Evolutionary conservation across 2,888 invertebrate genomes (phyloP).

Genomic region (Ennomos fuscantarius): DNA sequence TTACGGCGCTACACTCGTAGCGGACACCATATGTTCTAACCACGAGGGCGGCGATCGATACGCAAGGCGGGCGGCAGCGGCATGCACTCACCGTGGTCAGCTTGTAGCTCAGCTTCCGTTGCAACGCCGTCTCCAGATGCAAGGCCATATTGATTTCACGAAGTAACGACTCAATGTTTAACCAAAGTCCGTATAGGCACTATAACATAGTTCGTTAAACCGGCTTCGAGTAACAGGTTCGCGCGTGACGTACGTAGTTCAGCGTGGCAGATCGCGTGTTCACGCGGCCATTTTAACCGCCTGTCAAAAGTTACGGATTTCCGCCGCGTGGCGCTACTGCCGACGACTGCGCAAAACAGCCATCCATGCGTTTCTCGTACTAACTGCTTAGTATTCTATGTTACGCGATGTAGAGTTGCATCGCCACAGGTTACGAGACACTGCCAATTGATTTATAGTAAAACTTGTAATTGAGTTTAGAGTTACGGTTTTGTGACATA

Average conservation of each 20-base stretch:
- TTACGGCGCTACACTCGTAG: constrained; percentile 65
- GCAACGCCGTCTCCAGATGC: constrained; percentile 81
- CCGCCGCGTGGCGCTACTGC: constrained; percentile 68
- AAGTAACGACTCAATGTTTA: constrained; percentile 53
- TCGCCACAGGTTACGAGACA: constrained; percentile 34
- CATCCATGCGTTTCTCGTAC: constrained; percentile 32
- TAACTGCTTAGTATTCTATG: constrained; percentile 19
- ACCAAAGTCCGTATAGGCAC: constrained; percentile 62
- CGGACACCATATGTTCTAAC: constrained; percentile 75
- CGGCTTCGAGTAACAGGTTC: constrained; percentile 71
- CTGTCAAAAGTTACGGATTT: constrained; percentile 72
- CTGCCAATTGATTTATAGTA: constrained; percentile 75
- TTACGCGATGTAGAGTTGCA: constrained; percentile 46
- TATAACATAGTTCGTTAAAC: constrained; percentile 71
- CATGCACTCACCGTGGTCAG: constrained; percentile 84
- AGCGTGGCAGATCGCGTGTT: constrained; percentile 80
- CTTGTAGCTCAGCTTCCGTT: constrained; percentile 83
- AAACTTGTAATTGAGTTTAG: constrained; percentile 78
- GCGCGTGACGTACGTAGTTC: constrained; percentile 72
- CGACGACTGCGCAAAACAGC: constrained; percentile 75
- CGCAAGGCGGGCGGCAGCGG: constrained; percentile 63
- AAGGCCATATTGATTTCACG: constrained; percentile 68
- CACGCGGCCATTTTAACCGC: constrained; percentile 82
- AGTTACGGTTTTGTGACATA: constrained; percentile 65
- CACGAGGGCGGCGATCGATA: constrained; percentile 79